Evolutionary conservation across 2,797 vertebrate species (phyloP).

Genomic region (Dendrocincla tyrannina): DNA sequence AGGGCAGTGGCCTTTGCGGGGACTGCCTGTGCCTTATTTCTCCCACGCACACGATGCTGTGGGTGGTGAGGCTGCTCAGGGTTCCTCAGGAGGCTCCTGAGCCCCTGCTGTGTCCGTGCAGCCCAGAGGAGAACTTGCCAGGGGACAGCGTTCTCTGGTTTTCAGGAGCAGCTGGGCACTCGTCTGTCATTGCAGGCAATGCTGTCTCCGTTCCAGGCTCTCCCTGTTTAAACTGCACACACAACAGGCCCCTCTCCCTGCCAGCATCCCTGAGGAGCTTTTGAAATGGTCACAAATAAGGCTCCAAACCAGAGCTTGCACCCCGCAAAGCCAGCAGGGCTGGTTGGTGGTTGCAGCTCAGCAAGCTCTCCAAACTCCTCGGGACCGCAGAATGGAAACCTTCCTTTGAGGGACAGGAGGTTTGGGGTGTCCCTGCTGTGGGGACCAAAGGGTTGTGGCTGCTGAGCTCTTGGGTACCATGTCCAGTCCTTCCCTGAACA

Average conservation of each 20-base stretch:
- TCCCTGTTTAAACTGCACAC: not conserved
- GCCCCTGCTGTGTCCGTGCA: not conserved
- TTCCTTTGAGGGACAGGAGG: not conserved
- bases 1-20: not conserved
- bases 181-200: not conserved
- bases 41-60: not conserved
- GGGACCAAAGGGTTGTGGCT: not conserved
- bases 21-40: not conserved
- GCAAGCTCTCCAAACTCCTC: not conserved
- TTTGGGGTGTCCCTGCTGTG: not conserved
- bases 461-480: not conserved
- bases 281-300: not conserved
- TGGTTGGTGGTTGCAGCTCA: fast-evolving
- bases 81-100: not conserved
- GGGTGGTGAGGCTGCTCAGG: not conserved
- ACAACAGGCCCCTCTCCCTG: not conserved
- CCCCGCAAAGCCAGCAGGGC: not conserved
- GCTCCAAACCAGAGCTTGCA: not conserved
- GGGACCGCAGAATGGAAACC: not conserved
- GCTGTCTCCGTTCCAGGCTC: not conserved
- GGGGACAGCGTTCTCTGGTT: not conserved
- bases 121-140: not conserved
- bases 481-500: not conserved
- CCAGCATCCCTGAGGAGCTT: not conserved
- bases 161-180: not conserved